These are phyloP conservation scores for Castor canadensis DNA, from an alignment of 2,113 vertebrate genomes.

Conservation along the genomic window DNA sequence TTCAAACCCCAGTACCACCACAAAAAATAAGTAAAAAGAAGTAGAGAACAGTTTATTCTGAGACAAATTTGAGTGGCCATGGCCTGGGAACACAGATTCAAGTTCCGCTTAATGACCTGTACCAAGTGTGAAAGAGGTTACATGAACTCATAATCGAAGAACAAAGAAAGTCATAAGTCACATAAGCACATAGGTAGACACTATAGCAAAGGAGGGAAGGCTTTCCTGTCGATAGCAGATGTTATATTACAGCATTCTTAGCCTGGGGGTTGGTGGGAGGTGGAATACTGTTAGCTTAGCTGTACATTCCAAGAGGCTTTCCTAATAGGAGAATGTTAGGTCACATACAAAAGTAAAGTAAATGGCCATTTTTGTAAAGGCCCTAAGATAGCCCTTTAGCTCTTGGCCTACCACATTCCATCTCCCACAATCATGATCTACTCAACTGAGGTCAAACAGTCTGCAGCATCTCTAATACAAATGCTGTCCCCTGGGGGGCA, in stretches of 20 bases:
- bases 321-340: background rate
- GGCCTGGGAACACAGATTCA: background rate
- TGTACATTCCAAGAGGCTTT: background rate
- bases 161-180: background rate
- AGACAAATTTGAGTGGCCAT: background rate
- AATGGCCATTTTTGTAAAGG: background rate
- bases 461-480: background rate
- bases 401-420: no score
- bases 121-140: background rate
- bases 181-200: background rate
- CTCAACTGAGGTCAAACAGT: background rate
- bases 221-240: background rate
- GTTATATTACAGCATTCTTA: background rate
- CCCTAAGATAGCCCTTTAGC: no score
- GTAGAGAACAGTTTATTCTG: background rate
- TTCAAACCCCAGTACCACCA: no score
- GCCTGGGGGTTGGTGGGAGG: background rate
- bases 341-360: background rate
- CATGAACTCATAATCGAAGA: background rate
- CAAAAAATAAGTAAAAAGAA: no score
- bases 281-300: background rate
- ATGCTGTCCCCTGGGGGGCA: background rate
- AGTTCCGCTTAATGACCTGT: background rate
- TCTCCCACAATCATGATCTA: background rate
- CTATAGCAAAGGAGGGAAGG: no score